phyloP scores from a whole-genome alignment of 2,888 invertebrate genomes.

The Polydrusus tereticollis region DNA sequence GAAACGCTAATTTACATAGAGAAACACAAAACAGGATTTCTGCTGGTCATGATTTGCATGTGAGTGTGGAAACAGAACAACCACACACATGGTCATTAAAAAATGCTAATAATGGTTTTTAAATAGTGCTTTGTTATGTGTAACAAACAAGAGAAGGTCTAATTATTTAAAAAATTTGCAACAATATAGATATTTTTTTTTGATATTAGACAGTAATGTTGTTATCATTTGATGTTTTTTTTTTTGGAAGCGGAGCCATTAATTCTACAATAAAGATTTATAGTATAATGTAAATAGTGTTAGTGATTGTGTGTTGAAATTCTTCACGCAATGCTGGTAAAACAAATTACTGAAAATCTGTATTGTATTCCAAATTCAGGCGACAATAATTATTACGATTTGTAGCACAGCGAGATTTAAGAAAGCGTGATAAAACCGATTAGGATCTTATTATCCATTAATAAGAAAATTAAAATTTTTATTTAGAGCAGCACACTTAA shows the following conservation, averaged over 20 bases:
- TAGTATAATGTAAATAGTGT: neutral
- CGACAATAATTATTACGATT: slow-evolving; percentile 7
- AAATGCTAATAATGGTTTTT: slow-evolving; percentile 19
- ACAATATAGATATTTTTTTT: neutral
- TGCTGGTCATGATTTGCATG: slow-evolving; percentile 37
- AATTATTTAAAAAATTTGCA: slow-evolving; percentile 24
- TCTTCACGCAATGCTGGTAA: too few species aligned
- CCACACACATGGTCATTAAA: slow-evolving; percentile 28
- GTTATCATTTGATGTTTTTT: neutral
- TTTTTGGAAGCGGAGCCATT: neutral
- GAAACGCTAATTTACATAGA: neutral
- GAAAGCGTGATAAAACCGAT: slow-evolving; percentile 14
- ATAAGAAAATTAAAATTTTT: neutral
- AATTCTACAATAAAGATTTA: neutral
- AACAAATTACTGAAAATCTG: neutral
- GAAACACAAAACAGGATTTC: slow-evolving; percentile 31
- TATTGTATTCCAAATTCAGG: neutral
- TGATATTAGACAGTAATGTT: too few species aligned
- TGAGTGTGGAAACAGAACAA: slow-evolving; percentile 32
- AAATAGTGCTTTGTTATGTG: slow-evolving; percentile 19
- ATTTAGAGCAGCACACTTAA: slow-evolving; percentile 23
- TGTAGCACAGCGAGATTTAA: neutral
- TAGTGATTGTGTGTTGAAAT: neutral
- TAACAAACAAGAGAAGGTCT: slow-evolving; percentile 24
- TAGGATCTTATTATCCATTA: neutral